Evolutionary conservation across 2,888 invertebrate species (phyloP).

Genomic region (Eudasyphora cyanicolor): DNA sequence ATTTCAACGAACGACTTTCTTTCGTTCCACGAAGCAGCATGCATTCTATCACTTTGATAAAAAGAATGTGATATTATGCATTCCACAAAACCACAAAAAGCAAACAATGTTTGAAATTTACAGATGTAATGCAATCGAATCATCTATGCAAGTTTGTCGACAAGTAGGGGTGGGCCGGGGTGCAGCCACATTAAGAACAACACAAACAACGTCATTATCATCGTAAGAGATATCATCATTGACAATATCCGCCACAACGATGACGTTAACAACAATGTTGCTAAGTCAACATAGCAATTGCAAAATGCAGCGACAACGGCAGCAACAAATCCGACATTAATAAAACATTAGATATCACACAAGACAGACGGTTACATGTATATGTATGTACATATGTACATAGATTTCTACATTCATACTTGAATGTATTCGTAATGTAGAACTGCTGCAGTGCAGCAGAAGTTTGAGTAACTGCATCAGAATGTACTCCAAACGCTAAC

Average conservation of each 20-base stretch:
- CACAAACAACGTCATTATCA: not conserved
- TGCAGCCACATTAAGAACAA: not conserved
- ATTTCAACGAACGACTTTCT: no score
- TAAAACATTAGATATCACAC: slow-evolving; percentile 33
- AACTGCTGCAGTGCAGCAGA: not conserved
- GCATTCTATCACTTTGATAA: not conserved
- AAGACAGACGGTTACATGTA: not conserved
- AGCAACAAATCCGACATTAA: not conserved
- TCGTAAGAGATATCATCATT: not conserved
- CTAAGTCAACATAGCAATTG: slow-evolving; percentile 19
- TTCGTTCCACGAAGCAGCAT: no score
- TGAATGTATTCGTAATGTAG: not conserved
- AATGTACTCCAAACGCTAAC: not conserved
- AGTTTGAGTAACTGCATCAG: not conserved
- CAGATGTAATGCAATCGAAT: not conserved
- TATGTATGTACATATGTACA: not conserved
- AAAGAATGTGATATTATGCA: not conserved
- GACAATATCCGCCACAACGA: not conserved
- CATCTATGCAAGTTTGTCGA: not conserved
- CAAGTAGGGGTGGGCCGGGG: not conserved
- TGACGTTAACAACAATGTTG: not conserved
- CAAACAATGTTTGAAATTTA: not conserved
- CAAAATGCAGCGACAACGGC: not conserved
- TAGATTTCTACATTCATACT: no score
- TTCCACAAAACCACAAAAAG: not conserved